Base-by-base conservation (phyloP, 2,888 invertebrate species). In the Protonemura montana region DNA sequence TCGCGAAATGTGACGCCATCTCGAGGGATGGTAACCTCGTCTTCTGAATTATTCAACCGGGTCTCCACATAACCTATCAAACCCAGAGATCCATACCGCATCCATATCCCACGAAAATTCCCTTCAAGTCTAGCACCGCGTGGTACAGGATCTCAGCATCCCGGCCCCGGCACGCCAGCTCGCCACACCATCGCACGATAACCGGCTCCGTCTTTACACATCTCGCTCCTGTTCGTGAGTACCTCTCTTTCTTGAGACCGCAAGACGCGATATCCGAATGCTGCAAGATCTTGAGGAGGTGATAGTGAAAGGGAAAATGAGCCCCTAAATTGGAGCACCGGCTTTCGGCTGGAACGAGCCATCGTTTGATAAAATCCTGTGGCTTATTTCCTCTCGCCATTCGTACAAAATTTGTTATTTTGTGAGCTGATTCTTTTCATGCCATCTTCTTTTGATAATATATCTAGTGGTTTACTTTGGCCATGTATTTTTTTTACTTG, bases 21-120 rank as follows among this genome's bases (percentile, higher is more conserved):
- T 59, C 59, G 16, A 21, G 59, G 59, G 59, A 59, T 21, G 59
- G 59, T 59, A 59, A 59, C 59, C 59, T 59, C 59, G 59, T 59
- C 59, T 59, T 78, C 78, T 78, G 78, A 78, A 78, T 78, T 27
- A 78, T 78, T 78, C 78, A 78, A 78, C 28, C 28, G 27, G 10
- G 78, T 27, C 78, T 28, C 28, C 78, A 59, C 78, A 78, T 78
- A 78, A 78, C 78, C 78, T 78, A 78, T 78, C 78, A 78, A 78
- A 78, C 78, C 28, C 78, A 7, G 26, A 78, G 26, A 78, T 78
- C 78, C 78, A 78, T 78, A 35, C 26, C 2, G 78, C 28, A 26
- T 78, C 78, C 27, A 78, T n/a, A n/a, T 59, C 59, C 59, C 16
- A 13, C 16, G 59, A 2, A 59, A 10, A 21, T 21, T 21, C 59